Evolutionary conservation across 1,140 invertebrate species (phyloP).

Genomic region (Euura saliciscinereae): DNA sequence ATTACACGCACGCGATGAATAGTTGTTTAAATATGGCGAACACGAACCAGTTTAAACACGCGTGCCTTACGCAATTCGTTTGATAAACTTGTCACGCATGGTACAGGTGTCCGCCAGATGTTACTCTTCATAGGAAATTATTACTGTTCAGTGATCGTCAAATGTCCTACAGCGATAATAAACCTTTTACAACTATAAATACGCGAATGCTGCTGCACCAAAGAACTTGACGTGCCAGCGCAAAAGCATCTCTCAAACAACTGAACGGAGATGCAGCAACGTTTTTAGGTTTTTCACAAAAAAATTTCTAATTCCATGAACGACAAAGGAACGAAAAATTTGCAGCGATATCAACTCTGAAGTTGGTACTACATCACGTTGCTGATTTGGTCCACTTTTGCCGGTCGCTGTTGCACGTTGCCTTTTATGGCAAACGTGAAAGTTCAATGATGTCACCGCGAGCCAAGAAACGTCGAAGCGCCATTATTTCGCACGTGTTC

Average conservation of each 20-base stretch:
- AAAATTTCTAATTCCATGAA: too few relatives aligned
- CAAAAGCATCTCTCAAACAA: too few relatives aligned
- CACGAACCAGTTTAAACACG: not conserved
- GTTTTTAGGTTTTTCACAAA: too few relatives aligned
- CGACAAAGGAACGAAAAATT: too few relatives aligned
- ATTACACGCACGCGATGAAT: too few relatives aligned
- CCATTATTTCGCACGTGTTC: not conserved
- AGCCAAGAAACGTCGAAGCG: not conserved
- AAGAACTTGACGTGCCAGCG: too few relatives aligned
- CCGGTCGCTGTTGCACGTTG: not conserved
- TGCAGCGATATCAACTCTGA: too few relatives aligned
- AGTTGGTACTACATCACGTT: too few relatives aligned
- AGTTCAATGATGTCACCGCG: constrained; percentile 11
- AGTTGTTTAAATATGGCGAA: too few relatives aligned
- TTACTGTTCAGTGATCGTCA: not conserved
- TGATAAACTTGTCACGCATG: not conserved
- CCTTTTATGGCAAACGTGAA: constrained; percentile 13
- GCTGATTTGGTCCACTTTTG: constrained; percentile 19
- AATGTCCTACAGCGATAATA: not conserved
- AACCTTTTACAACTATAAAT: not conserved
- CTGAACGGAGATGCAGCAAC: too few relatives aligned
- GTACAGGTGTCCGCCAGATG: constrained; percentile 4
- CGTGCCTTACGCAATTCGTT: constrained; percentile 6
- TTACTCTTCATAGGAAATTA: not conserved
- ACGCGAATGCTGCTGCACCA: too few relatives aligned